These are phyloP conservation scores for Tribolium castaneum DNA, from an alignment of 1,140 invertebrate genomes.

Conservation along the genomic window DNA sequence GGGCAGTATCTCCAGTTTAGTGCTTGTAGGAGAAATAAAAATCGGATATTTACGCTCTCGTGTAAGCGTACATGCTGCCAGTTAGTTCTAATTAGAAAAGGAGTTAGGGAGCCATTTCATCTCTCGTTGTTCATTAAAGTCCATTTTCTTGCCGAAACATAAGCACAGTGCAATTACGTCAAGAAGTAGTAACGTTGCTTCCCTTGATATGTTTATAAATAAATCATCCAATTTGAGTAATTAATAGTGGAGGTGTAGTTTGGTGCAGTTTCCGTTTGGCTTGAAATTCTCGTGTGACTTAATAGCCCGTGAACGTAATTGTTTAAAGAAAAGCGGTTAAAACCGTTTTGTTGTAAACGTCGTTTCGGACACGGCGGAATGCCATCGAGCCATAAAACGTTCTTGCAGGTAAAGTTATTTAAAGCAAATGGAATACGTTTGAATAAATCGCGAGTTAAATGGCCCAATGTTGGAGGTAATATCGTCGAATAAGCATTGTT, in stretches of 20 bases:
- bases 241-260: not conserved
- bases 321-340: not conserved
- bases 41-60: not conserved
- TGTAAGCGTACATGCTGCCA: not conserved
- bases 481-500: conserved; percentile 51
- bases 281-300: not conserved
- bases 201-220: not conserved
- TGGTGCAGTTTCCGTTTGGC: not conserved
- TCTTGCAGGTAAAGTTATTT: conserved; percentile 39
- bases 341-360: not conserved
- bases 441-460: conserved; percentile 55
- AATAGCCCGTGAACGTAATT: not conserved
- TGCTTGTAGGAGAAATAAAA: not conserved
- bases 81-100: not conserved
- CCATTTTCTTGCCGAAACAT: not conserved
- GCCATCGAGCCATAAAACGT: conserved; percentile 19
- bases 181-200: not conserved
- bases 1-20: not conserved
- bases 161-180: not conserved
- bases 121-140: not conserved
- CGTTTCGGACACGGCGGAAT: not conserved
- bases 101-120: not conserved
- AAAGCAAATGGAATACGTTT: conserved; percentile 42
- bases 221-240: not conserved
- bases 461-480: conserved; percentile 53